Evolutionary conservation across 2,888 invertebrate genomes (phyloP).

Genomic region (Hoplodrina ambigua): DNA sequence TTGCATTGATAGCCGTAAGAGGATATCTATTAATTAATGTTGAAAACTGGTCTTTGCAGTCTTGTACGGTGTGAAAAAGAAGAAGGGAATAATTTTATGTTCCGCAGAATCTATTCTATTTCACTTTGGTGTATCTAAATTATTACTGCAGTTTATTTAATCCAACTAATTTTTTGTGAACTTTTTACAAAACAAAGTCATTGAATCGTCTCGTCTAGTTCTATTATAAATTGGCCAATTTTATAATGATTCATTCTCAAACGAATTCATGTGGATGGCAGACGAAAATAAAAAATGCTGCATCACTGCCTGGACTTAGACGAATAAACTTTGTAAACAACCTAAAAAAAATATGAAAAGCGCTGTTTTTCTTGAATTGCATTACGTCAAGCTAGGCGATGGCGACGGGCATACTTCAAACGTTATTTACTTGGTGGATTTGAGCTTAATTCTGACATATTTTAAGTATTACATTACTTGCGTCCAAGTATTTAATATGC

Average conservation of each 20-base stretch:
- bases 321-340: constrained; percentile 40
- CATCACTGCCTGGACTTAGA: constrained; percentile 13
- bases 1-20: constrained; percentile 39
- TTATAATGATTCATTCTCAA: constrained; percentile 31
- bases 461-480: too few relatives aligned
- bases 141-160: constrained; percentile 14
- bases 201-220: constrained; percentile 2
- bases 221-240: constrained; percentile 40
- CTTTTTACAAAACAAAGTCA: constrained; percentile 17
- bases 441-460: too few relatives aligned
- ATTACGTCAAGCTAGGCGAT: constrained; percentile 38
- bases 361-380: constrained; percentile 15
- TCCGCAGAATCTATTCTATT: neutral
- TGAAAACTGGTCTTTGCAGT: neutral
- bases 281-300: constrained; percentile 22
- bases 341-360: constrained; percentile 35
- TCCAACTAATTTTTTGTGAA: constrained; percentile 1
- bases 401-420: neutral
- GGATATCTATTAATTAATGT: constrained; percentile 37
- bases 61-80: neutral
- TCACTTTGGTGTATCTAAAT: neutral
- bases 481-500: too few relatives aligned
- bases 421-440: too few relatives aligned
- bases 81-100: too few relatives aligned
- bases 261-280: constrained; percentile 13